phyloP scores from a whole-genome alignment of 2,113 vertebrate genomes.

The Neogobius melanostomus region DNA sequence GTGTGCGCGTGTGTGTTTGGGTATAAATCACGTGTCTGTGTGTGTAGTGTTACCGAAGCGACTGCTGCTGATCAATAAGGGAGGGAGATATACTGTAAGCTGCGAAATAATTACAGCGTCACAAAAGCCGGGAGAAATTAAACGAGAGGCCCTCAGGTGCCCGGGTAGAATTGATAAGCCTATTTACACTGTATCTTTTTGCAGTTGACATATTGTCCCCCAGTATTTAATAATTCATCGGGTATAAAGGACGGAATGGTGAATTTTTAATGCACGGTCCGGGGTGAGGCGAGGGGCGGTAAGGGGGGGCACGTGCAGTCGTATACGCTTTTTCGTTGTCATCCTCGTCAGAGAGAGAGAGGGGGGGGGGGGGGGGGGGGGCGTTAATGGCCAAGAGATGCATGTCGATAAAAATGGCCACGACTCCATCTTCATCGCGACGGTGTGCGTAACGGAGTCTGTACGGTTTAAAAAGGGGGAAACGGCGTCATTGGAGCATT shows the following conservation, averaged over 20 bases:
- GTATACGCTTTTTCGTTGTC: constrained; percentile 61
- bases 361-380: too few relatives aligned
- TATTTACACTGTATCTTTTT: constrained; percentile 79
- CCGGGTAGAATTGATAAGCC: constrained; percentile 79
- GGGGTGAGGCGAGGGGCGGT: background rate
- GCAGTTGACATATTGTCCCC: constrained; percentile 76
- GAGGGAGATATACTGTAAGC: constrained; percentile 53
- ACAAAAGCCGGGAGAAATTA: constrained; percentile 73
- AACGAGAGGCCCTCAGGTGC: constrained; percentile 76
- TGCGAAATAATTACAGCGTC: constrained; percentile 68
- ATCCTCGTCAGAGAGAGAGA: constrained; percentile 62
- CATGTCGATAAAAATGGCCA: constrained; percentile 3
- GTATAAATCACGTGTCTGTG: background rate
- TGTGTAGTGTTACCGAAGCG: constrained; percentile 7
- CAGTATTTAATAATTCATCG: constrained; percentile 78
- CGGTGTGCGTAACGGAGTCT: background rate
- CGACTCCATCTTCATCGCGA: background rate
- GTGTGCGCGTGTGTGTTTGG: too few relatives aligned
- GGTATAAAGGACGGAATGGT: constrained; percentile 63
- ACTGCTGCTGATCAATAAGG: constrained; percentile 59
- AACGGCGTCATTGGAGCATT: background rate
- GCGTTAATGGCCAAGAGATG: constrained; percentile 4
- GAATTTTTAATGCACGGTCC: constrained; percentile 77
- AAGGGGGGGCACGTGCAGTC: constrained; percentile 20
- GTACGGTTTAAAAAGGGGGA: background rate